Base-by-base conservation (phyloP, 2,113 vertebrate species). In the Orthonyx spaldingii region DNA sequence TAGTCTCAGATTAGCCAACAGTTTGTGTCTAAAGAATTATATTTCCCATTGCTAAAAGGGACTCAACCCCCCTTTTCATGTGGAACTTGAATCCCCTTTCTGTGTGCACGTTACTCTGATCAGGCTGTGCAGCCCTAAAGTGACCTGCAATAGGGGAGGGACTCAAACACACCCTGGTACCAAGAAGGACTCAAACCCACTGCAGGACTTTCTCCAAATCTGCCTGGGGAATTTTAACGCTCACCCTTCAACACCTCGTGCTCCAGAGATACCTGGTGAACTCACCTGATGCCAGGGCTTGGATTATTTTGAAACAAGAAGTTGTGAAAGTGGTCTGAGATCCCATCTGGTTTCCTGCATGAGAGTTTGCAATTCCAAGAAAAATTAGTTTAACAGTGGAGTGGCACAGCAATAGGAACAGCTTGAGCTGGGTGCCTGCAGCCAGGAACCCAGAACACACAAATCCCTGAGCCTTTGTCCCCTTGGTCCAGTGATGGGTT, bases 11-110 rank as follows among this genome's bases (percentile, higher is more conserved):
- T 35, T 87, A 27, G 49, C 69, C 35, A 75, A 2, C 41, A 68
- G 69, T 56, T 60, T 53, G 9, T 44, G 26, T 69, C 47, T 30
- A 42, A 75, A 74, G 27, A 41, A 49, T 42, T 55, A 0, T 24
- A 33, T 56, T 87, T 81, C 52, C 46, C 13, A 32, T 32, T 85
- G n/a, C 20, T 59, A 0, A 59, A 52, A 41, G 24, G 24, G n/a
- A 35, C 39, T 59, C 0, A 0, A 39, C 20, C 11, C 16, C 57
- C 1, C 0, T 39, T 74, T 23, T 44, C 9, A 3, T 11, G 33
- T 37, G 74, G 39, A 26, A 13, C n/a, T 79, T 42, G 23, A 42
- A 30, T 41, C 27, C 8, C 47, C 8, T 69, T 56, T 44, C 10
- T 79, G 4, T 23, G 46, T 55, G 60, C n/a, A 16, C 26, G 7